Evolutionary conservation across 1,140 invertebrate species (phyloP).

Genomic region (Drosophila santomea): DNA sequence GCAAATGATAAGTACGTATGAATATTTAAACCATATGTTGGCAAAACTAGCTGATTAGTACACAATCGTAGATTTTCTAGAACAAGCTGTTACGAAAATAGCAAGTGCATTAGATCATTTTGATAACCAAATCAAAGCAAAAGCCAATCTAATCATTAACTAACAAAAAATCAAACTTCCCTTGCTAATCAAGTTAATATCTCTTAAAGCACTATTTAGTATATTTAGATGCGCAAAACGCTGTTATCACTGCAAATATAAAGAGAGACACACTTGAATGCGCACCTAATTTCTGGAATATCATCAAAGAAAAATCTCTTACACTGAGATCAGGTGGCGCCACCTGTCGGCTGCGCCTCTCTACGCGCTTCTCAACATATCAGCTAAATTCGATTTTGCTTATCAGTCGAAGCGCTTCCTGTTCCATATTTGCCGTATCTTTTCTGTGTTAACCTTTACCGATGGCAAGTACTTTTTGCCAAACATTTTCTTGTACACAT

Average conservation of each 20-base stretch:
- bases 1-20: conserved; percentile 7
- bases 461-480: conserved; percentile 43
- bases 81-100: conserved; percentile 6
- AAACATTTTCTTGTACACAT: conserved; percentile 35
- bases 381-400: conserved; percentile 1
- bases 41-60: conserved; percentile 7
- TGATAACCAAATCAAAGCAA: conserved; percentile 1
- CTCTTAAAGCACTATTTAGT: neutral
- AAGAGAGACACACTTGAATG: neutral
- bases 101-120: neutral
- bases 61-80: conserved; percentile 11
- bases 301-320: neutral
- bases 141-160: neutral
- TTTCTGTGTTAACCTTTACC: conserved; percentile 26
- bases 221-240: neutral
- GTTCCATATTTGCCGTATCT: conserved; percentile 37
- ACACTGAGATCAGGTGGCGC: conserved; percentile 1
- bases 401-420: conserved; percentile 39
- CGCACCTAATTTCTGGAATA: no score
- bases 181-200: neutral
- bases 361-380: conserved; percentile 34
- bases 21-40: conserved; percentile 30
- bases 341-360: conserved; percentile 16
- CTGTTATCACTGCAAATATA: neutral
- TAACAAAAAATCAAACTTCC: no score